These are phyloP conservation scores for Parasteatoda lunata DNA, from an alignment of 2,888 invertebrate species.

Conservation along the genomic window DNA sequence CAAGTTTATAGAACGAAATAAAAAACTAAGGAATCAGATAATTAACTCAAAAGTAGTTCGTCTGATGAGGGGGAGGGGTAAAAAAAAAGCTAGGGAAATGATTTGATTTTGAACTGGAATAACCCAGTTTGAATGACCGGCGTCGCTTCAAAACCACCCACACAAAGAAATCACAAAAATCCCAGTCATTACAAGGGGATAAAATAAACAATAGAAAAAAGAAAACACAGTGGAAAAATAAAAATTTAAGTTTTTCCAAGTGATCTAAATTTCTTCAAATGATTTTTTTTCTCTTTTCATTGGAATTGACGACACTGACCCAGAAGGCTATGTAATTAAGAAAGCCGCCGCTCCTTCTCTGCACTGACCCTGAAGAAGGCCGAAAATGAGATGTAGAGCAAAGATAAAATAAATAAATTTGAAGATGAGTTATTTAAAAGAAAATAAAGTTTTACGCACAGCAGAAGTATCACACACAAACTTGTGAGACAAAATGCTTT, in stretches of 20 bases:
- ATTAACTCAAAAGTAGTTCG: too few species aligned
- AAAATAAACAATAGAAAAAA: slow-evolving; percentile 4
- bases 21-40: too few species aligned
- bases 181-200: neutral
- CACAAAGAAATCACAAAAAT: neutral
- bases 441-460: too few species aligned
- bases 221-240: slow-evolving; percentile 9
- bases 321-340: slow-evolving; percentile 14
- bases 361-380: too few species aligned
- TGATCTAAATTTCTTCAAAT: slow-evolving; percentile 31
- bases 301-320: slow-evolving; percentile 52
- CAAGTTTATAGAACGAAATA: too few species aligned
- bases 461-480: too few species aligned
- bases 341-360: too few species aligned
- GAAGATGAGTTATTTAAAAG: too few species aligned
- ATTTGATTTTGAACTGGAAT: slow-evolving; percentile 16
- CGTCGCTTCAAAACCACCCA: neutral
- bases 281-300: neutral
- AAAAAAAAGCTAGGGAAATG: neutral
- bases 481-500: too few species aligned
- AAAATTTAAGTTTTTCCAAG: slow-evolving; percentile 28
- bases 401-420: too few species aligned
- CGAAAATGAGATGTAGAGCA: too few species aligned
- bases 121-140: slow-evolving; percentile 30
- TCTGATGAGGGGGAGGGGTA: too few species aligned